These are phyloP conservation scores for Brachyrhaphis roseni DNA, from an alignment of 2,797 vertebrate genomes.

Conservation along the genomic window DNA sequence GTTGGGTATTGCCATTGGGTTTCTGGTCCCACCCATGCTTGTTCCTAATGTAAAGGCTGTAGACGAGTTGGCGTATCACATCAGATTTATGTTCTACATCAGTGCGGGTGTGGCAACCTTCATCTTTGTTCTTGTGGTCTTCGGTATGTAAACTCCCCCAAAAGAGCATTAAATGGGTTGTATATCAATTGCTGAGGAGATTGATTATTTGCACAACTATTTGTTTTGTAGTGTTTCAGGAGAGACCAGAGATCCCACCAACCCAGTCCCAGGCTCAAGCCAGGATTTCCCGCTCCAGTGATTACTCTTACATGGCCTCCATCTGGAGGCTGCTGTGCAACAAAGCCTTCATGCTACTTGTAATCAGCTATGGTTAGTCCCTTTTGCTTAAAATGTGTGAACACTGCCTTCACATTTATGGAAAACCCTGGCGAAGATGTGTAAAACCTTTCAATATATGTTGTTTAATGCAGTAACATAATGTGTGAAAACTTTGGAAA, in stretches of 20 bases:
- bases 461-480: neutral
- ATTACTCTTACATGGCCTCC: slow-evolving; percentile 87
- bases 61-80: slow-evolving; percentile 85
- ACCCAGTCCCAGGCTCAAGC: slow-evolving; percentile 87
- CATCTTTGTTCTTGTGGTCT: slow-evolving; percentile 89
- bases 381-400: neutral
- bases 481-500: neutral
- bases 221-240: slow-evolving; percentile 87
- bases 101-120: slow-evolving; percentile 87
- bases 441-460: neutral
- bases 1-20: slow-evolving; percentile 93
- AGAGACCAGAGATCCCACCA: slow-evolving; percentile 88
- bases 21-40: slow-evolving; percentile 92
- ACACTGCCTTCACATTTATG: neutral
- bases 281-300: slow-evolving; percentile 63
- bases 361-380: slow-evolving; percentile 90
- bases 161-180: neutral
- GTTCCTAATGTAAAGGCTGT: slow-evolving; percentile 87
- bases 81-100: slow-evolving; percentile 95
- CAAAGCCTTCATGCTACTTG: slow-evolving; percentile 88
- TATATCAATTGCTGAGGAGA: neutral
- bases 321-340: slow-evolving; percentile 86
- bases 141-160: slow-evolving; percentile 81
- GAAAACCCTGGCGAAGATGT: neutral
- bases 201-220: no score